Percentiles rank a stretch among this genome's conserved stretches.
Evolutionary conservation across 2,797 vertebrate species (phyloP).

Genomic region (Eleutherodactylus coqui): DNA sequence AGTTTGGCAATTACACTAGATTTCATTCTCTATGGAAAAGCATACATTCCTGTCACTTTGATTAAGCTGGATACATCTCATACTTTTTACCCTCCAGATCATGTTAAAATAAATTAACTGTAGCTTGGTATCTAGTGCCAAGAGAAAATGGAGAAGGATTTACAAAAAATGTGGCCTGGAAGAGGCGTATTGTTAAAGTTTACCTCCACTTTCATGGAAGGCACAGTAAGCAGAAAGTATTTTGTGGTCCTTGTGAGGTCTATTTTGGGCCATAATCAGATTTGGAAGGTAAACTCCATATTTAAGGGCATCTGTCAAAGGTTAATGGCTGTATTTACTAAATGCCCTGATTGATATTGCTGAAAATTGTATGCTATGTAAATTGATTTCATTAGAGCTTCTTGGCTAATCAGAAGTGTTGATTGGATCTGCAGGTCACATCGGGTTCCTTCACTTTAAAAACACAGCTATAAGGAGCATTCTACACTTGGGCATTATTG

Average conservation of each 20-base stretch:
- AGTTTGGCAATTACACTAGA: constrained; percentile 24
- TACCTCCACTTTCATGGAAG: background rate
- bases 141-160: background rate
- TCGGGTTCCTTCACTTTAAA: background rate
- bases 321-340: background rate
- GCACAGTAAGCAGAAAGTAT: too few species aligned
- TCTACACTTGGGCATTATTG: background rate
- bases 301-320: background rate
- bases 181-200: background rate
- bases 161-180: background rate
- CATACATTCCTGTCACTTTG: constrained; percentile 37
- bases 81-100: background rate
- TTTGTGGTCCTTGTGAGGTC: background rate
- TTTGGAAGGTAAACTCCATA: too few species aligned
- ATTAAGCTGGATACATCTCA: constrained; percentile 27
- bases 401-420: background rate
- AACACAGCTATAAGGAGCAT: background rate
- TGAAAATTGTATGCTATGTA: background rate
- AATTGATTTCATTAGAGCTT: background rate
- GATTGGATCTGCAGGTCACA: background rate
- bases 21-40: constrained; percentile 25
- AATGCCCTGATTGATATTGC: background rate
- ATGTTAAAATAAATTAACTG: constrained; percentile 10
- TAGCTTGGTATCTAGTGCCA: background rate
- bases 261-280: background rate